Conservation (phyloP, 2,113 vertebrate genomes). For the Donacobius atricapilla region DNA sequence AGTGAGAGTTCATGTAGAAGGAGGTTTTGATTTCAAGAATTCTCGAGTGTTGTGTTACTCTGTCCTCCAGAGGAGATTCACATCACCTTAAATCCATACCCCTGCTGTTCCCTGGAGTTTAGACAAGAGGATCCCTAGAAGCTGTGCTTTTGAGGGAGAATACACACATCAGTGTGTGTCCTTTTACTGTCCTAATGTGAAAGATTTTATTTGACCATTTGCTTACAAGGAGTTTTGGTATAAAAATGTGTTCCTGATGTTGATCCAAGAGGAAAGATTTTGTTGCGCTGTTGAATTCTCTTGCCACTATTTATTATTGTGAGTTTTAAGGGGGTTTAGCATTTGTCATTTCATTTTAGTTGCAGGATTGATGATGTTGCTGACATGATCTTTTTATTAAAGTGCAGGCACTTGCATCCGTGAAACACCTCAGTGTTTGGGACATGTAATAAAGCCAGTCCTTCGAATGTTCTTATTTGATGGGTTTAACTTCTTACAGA, state of each 20-base stretch:
- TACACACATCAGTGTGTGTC: neutral
- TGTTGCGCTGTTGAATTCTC: neutral
- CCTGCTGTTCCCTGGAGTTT: neutral
- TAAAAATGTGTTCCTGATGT: neutral
- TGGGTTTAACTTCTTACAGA: neutral
- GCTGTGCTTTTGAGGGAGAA: neutral
- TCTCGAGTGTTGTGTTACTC: neutral
- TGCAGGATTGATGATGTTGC: neutral
- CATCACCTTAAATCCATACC: neutral
- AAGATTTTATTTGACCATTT: neutral
- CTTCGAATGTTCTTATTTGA: neutral
- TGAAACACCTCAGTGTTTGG: neutral
- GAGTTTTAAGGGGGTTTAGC: neutral
- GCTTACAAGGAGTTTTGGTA: neutral
- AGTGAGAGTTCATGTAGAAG: neutral
- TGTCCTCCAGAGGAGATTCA: neutral
- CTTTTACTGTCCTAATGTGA: neutral
- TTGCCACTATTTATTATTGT: neutral
- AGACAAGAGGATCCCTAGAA: neutral
- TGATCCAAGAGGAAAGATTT: neutral
- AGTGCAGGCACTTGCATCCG: neutral
- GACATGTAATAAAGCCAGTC: neutral
- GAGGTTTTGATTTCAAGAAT: neutral
- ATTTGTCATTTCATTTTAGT: neutral
- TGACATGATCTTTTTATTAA: neutral